These are phyloP conservation scores for Egretta garzetta DNA, from an alignment of 2,113 vertebrate species.

Conservation along the genomic window DNA sequence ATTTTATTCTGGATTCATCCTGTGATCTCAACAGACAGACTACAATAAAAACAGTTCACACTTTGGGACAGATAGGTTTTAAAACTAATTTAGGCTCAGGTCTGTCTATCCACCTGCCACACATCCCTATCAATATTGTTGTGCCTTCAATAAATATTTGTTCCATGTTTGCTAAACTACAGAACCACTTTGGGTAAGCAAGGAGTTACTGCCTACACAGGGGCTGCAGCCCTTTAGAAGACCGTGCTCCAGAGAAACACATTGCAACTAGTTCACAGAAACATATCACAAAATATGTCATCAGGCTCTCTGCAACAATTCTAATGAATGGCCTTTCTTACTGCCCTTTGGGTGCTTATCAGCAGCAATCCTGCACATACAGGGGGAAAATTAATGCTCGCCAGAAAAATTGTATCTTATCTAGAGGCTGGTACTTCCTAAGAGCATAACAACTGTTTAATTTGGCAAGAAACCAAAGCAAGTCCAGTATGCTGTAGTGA, in stretches of 20 bases:
- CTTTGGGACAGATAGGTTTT: not conserved
- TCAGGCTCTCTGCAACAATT: not conserved
- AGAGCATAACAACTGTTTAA: conserved; percentile 14
- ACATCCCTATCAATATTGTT: not conserved
- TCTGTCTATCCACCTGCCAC: not conserved
- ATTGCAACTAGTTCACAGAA: not conserved
- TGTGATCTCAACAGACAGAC: not conserved
- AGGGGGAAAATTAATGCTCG: not conserved
- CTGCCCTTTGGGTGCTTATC: not conserved
- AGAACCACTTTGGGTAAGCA: not conserved
- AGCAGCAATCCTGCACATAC: not conserved
- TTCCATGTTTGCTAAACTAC: not conserved
- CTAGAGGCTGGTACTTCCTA: conserved; percentile 1
- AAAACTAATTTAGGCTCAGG: not conserved
- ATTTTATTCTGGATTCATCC: not conserved
- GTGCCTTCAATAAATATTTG: not conserved
- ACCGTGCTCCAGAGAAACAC: not conserved
- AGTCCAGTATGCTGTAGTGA: not conserved
- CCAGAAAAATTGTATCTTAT: not conserved
- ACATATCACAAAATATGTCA: not conserved
- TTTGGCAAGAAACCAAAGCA: conserved; percentile 16
- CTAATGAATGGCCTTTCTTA: not conserved
- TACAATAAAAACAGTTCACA: not conserved
- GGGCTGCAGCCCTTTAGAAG: not conserved
- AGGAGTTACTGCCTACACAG: not conserved